Percentiles rank a stretch among this genome's conserved stretches.
Evolutionary conservation across 2,113 vertebrate genomes (phyloP).

Genomic region (Dasyurus viverrinus): DNA sequence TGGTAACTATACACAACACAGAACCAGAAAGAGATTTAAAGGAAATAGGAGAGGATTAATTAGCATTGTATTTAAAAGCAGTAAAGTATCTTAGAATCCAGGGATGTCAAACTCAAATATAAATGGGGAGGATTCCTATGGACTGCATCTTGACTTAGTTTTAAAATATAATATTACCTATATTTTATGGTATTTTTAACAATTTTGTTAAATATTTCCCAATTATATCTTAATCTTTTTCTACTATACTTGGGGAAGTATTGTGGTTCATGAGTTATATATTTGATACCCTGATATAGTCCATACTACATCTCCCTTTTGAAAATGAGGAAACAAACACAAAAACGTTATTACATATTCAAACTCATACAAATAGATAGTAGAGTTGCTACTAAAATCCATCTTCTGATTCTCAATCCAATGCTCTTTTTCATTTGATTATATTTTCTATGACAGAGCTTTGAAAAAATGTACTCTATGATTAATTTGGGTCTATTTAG

Average conservation of each 20-base stretch:
- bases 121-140: neutral
- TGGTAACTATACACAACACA: neutral
- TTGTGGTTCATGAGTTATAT: neutral
- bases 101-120: neutral
- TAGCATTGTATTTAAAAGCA: neutral
- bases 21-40: neutral
- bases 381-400: neutral
- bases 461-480: neutral
- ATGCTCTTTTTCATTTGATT: neutral
- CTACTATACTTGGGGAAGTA: neutral
- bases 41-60: neutral
- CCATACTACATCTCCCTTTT: neutral
- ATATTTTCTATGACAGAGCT: neutral
- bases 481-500: neutral
- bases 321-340: neutral
- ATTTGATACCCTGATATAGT: neutral
- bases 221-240: neutral
- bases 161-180: neutral
- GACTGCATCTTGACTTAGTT: neutral
- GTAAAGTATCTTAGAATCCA: neutral
- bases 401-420: neutral
- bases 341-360: neutral
- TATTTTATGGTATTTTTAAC: neutral
- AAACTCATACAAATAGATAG: neutral
- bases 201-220: neutral